Percentiles rank a stretch among this genome's conserved stretches.
phyloP scores from a whole-genome alignment of 2,113 vertebrate genomes.

The Thalassarche chlororhynchos region DNA sequence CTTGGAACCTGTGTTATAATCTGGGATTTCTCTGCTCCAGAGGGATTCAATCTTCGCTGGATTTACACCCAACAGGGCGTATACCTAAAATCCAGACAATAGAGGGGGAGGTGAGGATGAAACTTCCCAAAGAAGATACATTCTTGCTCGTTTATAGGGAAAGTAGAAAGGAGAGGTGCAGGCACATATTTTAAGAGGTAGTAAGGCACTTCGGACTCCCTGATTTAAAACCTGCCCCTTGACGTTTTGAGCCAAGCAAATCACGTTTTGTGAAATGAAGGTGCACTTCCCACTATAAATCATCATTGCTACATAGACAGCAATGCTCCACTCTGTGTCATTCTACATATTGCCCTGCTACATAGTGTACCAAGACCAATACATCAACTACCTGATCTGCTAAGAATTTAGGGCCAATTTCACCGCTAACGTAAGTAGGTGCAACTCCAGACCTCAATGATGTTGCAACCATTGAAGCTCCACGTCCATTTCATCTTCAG shows the following conservation, averaged over 20 bases:
- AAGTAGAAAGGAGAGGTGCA: neutral
- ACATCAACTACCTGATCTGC: neutral
- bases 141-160: neutral
- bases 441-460: neutral
- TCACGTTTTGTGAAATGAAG: neutral
- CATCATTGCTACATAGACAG: neutral
- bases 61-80: conserved; percentile 1
- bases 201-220: neutral
- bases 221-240: neutral
- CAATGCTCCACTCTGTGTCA: neutral
- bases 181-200: neutral
- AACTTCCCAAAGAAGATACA: neutral
- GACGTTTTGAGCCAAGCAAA: neutral
- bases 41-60: neutral
- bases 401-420: neutral
- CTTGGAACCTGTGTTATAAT: conserved; percentile 9
- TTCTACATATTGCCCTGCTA: neutral
- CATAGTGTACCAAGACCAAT: neutral
- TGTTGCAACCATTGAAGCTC: neutral
- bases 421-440: neutral
- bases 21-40: neutral
- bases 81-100: neutral
- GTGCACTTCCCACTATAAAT: neutral
- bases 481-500: fast-evolving
- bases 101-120: neutral